Conservation (phyloP, 2,113 vertebrate species). For the Athene cunicularia region DNA sequence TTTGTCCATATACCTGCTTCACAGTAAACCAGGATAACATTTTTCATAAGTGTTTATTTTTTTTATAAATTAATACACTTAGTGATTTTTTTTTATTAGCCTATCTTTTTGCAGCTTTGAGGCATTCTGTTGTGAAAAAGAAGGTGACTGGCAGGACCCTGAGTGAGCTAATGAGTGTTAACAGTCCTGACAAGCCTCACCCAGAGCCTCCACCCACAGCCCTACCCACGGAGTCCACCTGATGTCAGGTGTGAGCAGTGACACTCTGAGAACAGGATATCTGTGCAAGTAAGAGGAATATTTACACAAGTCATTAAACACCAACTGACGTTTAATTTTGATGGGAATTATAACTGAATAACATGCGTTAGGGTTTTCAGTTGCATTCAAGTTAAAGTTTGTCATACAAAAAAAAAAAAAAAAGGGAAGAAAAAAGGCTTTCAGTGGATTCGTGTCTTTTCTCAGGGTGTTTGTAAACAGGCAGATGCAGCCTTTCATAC, state of each 20-base stretch:
- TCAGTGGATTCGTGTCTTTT: not conserved
- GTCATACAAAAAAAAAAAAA: not conserved
- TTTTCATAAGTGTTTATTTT: not conserved
- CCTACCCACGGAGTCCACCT: not conserved
- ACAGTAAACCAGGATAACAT: not conserved
- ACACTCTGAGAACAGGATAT: not conserved
- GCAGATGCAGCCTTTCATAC: not conserved
- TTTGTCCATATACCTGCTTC: not conserved
- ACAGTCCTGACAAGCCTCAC: not conserved
- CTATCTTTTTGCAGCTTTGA: not conserved
- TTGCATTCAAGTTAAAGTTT: not conserved
- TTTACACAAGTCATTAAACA: not conserved
- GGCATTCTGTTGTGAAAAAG: not conserved
- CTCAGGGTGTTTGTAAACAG: not conserved
- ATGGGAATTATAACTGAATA: not conserved
- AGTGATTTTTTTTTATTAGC: not conserved
- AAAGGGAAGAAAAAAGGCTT: not conserved
- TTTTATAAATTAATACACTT: not conserved
- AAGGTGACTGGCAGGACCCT: not conserved
- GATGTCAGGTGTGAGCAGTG: not conserved
- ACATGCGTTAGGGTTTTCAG: not conserved
- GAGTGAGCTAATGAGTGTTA: not conserved
- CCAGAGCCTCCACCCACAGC: not conserved
- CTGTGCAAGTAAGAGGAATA: not conserved
- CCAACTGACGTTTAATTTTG: not conserved